Conservation (phyloP, 2,797 vertebrate genomes). For the Sphaeramia orbicularis region DNA sequence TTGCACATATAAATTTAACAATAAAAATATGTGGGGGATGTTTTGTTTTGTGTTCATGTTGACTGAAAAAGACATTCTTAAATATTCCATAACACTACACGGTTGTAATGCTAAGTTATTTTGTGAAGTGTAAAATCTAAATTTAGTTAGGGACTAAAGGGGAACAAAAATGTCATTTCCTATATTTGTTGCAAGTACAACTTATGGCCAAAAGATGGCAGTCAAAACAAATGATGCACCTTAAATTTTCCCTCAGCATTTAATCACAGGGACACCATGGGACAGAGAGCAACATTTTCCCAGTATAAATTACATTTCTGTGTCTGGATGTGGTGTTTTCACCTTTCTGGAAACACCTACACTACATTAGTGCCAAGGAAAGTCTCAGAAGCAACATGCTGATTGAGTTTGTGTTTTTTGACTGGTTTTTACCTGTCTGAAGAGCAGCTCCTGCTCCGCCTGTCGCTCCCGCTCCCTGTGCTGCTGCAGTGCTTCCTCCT, state of each 20-base stretch:
- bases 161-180: background rate
- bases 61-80: background rate
- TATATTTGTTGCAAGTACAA: conserved; percentile 39
- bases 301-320: conserved; percentile 17
- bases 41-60: no score
- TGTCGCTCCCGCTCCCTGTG: conserved; percentile 85
- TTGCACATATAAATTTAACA: no score
- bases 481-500: conserved; percentile 85
- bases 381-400: conserved; percentile 11
- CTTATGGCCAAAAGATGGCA: conserved; percentile 68
- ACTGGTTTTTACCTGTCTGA: conserved; percentile 89
- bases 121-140: background rate
- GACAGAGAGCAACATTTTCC: conserved; percentile 10
- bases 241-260: background rate
- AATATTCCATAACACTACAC: background rate
- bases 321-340: background rate
- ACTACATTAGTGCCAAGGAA: conserved; percentile 7
- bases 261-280: conserved; percentile 10
- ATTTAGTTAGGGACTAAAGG: background rate
- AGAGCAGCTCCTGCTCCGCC: conserved; percentile 93
- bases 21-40: no score
- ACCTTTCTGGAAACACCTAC: conserved; percentile 12
- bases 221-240: conserved; percentile 40
- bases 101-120: background rate
- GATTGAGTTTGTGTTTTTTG: conserved; percentile 10